Percentiles rank a stretch among this genome's conserved stretches.
These are phyloP conservation scores for Rhincodon typus DNA, from an alignment of 2,797 vertebrate species.

Conservation along the genomic window DNA sequence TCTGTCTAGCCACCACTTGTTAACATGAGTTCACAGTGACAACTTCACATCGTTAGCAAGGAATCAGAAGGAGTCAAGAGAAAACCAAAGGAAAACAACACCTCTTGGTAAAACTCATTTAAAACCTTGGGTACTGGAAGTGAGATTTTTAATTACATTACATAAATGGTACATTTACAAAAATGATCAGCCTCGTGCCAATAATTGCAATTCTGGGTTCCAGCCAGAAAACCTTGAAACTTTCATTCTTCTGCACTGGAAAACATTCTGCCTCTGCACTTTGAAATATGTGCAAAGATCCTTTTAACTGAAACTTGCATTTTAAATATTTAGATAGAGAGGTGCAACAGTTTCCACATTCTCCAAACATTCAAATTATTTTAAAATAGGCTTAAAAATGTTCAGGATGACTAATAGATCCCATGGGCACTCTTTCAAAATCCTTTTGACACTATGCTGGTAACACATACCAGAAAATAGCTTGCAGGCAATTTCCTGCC, in stretches of 20 bases:
- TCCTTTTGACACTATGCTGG: neutral
- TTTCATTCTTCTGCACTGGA: neutral
- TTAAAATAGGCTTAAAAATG: neutral
- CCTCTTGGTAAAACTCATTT: neutral
- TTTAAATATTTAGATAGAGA: neutral
- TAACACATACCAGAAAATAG: neutral
- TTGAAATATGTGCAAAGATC: neutral
- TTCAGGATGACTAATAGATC: neutral
- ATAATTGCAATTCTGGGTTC: neutral
- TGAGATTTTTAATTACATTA: neutral
- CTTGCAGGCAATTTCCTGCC: neutral
- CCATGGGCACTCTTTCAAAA: neutral
- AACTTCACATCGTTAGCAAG: too few species aligned
- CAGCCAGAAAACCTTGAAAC: neutral
- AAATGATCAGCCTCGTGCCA: neutral
- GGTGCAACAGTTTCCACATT: neutral
- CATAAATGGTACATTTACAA: neutral
- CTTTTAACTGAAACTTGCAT: neutral
- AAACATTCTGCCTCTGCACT: neutral
- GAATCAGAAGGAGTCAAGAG: too few species aligned
- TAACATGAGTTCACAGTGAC: too few species aligned
- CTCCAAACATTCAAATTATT: neutral
- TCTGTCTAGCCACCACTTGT: too few species aligned
- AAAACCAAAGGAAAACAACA: neutral
- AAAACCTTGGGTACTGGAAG: neutral